These are phyloP conservation scores for Bubalus kerabau DNA, from an alignment of 2,113 vertebrate genomes.

Conservation along the genomic window DNA sequence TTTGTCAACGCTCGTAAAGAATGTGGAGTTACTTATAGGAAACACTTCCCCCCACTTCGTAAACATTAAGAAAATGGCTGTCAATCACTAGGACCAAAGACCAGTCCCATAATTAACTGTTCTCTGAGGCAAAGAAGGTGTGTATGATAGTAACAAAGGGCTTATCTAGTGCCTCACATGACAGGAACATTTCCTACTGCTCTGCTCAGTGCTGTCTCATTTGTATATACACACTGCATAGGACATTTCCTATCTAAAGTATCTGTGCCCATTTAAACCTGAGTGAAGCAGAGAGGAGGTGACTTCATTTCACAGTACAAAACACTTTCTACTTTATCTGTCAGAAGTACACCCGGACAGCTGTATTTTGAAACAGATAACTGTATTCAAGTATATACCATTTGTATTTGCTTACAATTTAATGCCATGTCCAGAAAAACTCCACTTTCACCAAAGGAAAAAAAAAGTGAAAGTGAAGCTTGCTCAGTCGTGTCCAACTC, in stretches of 20 bases:
- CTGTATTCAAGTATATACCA: neutral
- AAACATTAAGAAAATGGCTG: constrained; percentile 39
- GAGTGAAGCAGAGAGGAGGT: neutral
- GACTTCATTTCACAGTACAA: constrained; percentile 39
- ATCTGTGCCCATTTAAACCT: constrained; percentile 19
- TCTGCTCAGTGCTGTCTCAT: neutral
- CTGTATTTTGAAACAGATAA: constrained; percentile 9
- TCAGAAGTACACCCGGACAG: neutral
- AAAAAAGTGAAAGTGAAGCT: neutral
- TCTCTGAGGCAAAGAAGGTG: neutral
- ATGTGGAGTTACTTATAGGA: neutral
- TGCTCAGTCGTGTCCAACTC: neutral
- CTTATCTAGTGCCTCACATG: neutral
- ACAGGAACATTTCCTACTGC: neutral
- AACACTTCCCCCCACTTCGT: neutral
- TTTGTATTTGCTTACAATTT: constrained; percentile 34
- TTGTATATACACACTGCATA: neutral
- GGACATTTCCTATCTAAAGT: neutral
- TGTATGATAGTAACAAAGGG: neutral
- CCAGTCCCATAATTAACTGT: neutral
- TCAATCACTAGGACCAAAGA: constrained; percentile 28
- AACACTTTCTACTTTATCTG: neutral
- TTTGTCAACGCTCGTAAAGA: neutral
- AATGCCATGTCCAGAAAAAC: neutral
- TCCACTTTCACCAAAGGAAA: neutral